Percentiles rank a stretch among this genome's conserved stretches.
Conservation (phyloP, 2,888 invertebrate genomes). For the Cryptocephalus moraei region DNA sequence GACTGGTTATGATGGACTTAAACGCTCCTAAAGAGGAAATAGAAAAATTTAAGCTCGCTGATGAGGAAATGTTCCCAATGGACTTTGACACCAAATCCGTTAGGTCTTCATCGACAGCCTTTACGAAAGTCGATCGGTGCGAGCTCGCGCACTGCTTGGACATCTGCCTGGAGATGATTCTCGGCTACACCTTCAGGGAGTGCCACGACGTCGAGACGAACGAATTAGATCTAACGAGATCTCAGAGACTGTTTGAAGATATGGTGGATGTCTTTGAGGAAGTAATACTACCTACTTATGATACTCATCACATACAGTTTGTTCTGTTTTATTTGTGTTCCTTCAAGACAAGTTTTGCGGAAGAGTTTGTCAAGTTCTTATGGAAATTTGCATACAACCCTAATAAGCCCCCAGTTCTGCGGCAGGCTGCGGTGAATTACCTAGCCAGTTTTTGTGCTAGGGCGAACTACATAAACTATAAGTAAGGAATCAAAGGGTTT, state of each 20-base stretch:
- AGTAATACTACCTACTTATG: conserved; percentile 73
- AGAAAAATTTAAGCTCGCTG: conserved; percentile 28
- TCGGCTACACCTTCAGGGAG: conserved; percentile 56
- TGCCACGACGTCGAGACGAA: conserved; percentile 40
- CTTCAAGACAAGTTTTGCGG: conserved; percentile 47
- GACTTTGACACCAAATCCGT: conserved; percentile 39
- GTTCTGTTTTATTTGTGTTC: conserved; percentile 64
- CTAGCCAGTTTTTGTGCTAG: conserved; percentile 65
- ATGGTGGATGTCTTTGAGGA: conserved; percentile 65
- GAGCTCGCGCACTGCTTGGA: conserved; percentile 58
- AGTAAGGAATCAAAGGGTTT: too few species aligned
- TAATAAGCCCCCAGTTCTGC: conserved; percentile 49
- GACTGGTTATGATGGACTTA: conserved; percentile 66
- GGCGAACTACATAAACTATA: conserved; percentile 40
- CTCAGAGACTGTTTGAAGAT: conserved; percentile 50
- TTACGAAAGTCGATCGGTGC: conserved; percentile 21
- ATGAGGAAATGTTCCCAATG: conserved; percentile 44
- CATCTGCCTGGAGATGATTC: conserved; percentile 62
- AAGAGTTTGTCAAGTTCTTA: conserved; percentile 57
- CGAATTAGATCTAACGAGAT: conserved; percentile 44
- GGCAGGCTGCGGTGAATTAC: conserved; percentile 64
- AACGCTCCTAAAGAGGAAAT: conserved; percentile 51
- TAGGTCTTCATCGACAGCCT: conserved; percentile 23
- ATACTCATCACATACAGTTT: conserved; percentile 70
- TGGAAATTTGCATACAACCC: conserved; percentile 66